These are phyloP conservation scores for Laspeyria flexula DNA, from an alignment of 2,888 invertebrate genomes.

Conservation along the genomic window DNA sequence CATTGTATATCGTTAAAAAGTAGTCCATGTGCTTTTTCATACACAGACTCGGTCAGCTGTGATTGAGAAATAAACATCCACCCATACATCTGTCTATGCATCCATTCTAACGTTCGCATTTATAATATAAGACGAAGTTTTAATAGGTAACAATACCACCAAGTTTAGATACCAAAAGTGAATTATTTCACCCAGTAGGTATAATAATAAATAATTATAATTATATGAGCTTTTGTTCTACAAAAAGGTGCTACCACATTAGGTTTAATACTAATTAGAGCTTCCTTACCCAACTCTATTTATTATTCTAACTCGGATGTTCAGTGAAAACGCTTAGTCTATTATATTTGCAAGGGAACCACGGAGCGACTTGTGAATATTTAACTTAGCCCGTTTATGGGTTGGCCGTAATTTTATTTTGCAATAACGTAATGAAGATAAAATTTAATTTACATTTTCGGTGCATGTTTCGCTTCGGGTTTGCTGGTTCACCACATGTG, in stretches of 20 bases:
- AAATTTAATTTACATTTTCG: background rate
- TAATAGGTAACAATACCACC: too few relatives aligned
- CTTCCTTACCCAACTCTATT: conserved; percentile 1
- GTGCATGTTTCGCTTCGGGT: background rate
- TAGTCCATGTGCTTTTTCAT: too few relatives aligned
- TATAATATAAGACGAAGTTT: too few relatives aligned
- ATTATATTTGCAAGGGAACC: conserved; percentile 9
- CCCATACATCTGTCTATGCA: too few relatives aligned
- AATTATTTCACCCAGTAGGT: too few relatives aligned
- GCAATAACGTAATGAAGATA: background rate
- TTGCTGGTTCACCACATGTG: background rate
- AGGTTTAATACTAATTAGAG: conserved; percentile 4
- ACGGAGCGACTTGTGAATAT: conserved; percentile 6
- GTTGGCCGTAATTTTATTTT: conserved; percentile 4
- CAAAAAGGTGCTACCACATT: background rate
- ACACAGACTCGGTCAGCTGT: too few relatives aligned
- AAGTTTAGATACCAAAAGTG: too few relatives aligned
- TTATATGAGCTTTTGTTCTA: too few relatives aligned
- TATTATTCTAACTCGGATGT: conserved; percentile 10
- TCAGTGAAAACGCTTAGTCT: background rate
- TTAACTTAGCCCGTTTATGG: conserved; percentile 7
- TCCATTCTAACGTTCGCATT: too few relatives aligned
- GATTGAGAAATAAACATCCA: too few relatives aligned
- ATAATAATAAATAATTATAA: too few relatives aligned
- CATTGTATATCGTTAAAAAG: too few relatives aligned